These are phyloP conservation scores for Limulus polyphemus DNA, from an alignment of 2,888 invertebrate genomes.

Conservation along the genomic window DNA sequence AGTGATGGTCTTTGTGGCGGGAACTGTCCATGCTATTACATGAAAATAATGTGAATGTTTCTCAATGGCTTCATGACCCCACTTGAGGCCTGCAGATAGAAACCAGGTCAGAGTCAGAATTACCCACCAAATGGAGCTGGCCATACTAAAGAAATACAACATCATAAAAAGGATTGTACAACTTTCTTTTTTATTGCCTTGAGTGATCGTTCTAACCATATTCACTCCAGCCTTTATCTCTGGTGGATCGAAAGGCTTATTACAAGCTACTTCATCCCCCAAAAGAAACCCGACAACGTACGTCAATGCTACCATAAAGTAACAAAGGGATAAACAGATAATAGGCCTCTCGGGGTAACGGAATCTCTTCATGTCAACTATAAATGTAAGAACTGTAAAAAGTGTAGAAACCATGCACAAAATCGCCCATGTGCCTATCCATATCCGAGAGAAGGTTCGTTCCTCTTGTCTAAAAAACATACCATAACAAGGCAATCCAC, in stretches of 20 bases:
- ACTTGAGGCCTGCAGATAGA: conserved; percentile 86
- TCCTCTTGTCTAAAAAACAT: conserved; percentile 80
- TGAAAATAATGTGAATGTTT: conserved; percentile 95
- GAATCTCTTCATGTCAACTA: conserved; percentile 88
- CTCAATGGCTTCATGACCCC: conserved; percentile 97
- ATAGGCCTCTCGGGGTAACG: conserved; percentile 96
- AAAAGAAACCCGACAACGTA: conserved; percentile 71
- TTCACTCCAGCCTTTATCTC: conserved; percentile 47
- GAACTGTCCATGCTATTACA: conserved; percentile 94
- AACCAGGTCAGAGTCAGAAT: conserved; percentile 93
- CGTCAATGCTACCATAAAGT: conserved; percentile 82
- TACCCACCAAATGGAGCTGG: conserved; percentile 96
- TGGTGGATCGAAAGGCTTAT: conserved; percentile 61
- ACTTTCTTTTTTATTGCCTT: conserved; percentile 47
- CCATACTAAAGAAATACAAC: conserved; percentile 91
- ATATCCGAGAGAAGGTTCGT: conserved; percentile 66
- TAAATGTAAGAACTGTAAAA: conserved; percentile 64
- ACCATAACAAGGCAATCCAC: conserved; percentile 65
- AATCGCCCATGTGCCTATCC: conserved; percentile 89
- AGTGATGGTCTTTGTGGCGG: conserved; percentile 87
- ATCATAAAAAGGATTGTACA: conserved; percentile 94
- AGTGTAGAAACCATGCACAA: conserved; percentile 79
- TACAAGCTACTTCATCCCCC: conserved; percentile 68
- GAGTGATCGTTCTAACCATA: conserved; percentile 67
- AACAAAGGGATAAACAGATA: conserved; percentile 90